Evolutionary conservation across 2,113 vertebrate genomes (phyloP), one percentile per base, ranked within the genome.

Genomic region (Sinocyclocheilus grahami): DNA sequence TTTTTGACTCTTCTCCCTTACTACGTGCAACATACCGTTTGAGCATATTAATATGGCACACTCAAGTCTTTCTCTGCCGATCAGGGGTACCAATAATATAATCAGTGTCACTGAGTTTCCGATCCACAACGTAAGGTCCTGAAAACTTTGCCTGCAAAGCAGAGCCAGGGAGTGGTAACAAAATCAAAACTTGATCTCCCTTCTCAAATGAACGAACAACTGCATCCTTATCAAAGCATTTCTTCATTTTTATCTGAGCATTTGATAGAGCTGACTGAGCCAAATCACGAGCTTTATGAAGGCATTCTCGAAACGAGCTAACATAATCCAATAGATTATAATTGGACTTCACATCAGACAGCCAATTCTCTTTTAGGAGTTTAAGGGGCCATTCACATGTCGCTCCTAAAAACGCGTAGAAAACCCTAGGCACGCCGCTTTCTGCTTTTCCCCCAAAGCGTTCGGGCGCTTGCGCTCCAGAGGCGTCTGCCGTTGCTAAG

Each of bases 21-120:
- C 24, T 20, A 2, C 18, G 4, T 16, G 39, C 39, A 42, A 7
- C 6, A 42, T 51, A 58, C 5, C 27, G 0, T 11, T 62, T 79
- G 33, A 79, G 60, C 27, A 81, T 58, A 39, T 39, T 80, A 13
- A 80, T 80, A 12, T 80, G 78, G 2, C 14, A 60, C 18, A 37
- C 53, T 3, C 53, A 33, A 5, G 58, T 27, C n/a, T 46, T 18
- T 37, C 53, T 18, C 37, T 18, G 11, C 20, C 78, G 16, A 9
- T 27, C 53, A 14, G 55, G 33, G 5, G 78, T 63, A 8, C 33
- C 22, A 11, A 76, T 22, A 2, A 77, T 46, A 27, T 77, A 77
- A 22, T 48, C 42, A 13, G 75, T 78, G 1, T 78, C 75, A 78
- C n/a, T 53, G 4, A 39, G 39, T 39, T 39, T 39, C 39, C 39